phyloP scores from a whole-genome alignment of 2,113 vertebrate genomes.

The Collichthys lucidus region DNA sequence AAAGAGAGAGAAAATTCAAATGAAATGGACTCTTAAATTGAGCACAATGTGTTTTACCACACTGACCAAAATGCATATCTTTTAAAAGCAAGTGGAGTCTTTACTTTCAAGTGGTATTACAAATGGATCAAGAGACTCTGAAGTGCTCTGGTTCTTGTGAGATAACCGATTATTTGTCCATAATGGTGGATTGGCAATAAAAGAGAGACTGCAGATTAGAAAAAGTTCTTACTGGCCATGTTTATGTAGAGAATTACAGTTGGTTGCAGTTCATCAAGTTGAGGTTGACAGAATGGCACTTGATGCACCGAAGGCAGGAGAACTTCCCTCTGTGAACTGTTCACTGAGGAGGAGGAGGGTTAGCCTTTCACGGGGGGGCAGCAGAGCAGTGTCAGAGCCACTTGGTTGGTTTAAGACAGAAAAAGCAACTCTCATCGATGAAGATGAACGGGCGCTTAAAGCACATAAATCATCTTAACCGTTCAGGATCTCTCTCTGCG shows the following conservation, averaged over 20 bases:
- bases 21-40: background rate
- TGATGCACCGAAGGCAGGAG: constrained; percentile 5
- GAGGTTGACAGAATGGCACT: constrained; percentile 2
- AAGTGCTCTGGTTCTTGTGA: background rate
- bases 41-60: background rate
- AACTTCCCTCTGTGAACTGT: background rate
- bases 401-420: constrained; percentile 7
- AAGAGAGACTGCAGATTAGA: background rate
- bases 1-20: no score
- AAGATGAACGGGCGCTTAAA: background rate
- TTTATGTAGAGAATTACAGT: background rate
- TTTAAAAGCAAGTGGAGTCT: background rate
- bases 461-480: background rate
- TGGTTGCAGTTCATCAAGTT: constrained; percentile 18
- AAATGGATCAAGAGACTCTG: background rate
- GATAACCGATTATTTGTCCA: background rate
- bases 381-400: background rate
- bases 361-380: background rate
- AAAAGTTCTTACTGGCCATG: background rate
- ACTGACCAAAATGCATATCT: background rate
- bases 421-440: background rate
- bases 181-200: background rate
- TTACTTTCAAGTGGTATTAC: background rate
- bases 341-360: background rate
- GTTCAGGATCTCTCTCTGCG: background rate